Percentiles rank a stretch among this genome's conserved stretches.
Conservation (phyloP, 2,888 invertebrate species). For the Perdita meconis region DNA sequence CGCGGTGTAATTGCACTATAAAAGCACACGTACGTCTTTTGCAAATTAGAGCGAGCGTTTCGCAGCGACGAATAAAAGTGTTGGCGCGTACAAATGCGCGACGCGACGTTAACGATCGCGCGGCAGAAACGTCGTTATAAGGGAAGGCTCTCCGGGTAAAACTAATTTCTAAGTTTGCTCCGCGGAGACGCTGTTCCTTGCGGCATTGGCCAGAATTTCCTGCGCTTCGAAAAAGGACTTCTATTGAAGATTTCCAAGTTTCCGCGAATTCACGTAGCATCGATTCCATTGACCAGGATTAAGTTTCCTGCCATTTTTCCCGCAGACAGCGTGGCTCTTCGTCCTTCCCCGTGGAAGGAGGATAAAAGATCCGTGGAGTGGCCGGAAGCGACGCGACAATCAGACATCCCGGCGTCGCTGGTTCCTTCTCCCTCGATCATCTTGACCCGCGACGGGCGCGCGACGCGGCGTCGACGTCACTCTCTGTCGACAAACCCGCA, state of each 20-base stretch:
- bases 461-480: constrained; percentile 21
- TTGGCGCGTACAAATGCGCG: neutral
- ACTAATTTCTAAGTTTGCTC: constrained; percentile 2
- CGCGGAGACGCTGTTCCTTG: neutral
- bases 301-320: constrained; percentile 1
- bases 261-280: neutral
- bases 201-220: neutral
- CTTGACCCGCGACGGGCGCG: constrained; percentile 5
- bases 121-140: neutral
- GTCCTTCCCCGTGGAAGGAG: neutral
- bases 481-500: constrained; percentile 17
- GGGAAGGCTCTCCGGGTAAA: neutral
- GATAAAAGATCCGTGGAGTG: neutral
- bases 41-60: constrained; percentile 23
- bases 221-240: neutral
- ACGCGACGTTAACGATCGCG: neutral
- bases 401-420: constrained; percentile 26
- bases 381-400: constrained; percentile 18
- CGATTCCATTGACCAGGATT: constrained; percentile 2
- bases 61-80: constrained; percentile 12
- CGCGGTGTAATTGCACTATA: constrained; percentile 17
- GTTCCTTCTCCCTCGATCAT: constrained; percentile 36
- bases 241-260: neutral
- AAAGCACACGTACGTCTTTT: constrained; percentile 7
- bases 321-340: neutral